Evolutionary conservation across 2,113 vertebrate species (phyloP).

Genomic region (Neodon shergylaensis): DNA sequence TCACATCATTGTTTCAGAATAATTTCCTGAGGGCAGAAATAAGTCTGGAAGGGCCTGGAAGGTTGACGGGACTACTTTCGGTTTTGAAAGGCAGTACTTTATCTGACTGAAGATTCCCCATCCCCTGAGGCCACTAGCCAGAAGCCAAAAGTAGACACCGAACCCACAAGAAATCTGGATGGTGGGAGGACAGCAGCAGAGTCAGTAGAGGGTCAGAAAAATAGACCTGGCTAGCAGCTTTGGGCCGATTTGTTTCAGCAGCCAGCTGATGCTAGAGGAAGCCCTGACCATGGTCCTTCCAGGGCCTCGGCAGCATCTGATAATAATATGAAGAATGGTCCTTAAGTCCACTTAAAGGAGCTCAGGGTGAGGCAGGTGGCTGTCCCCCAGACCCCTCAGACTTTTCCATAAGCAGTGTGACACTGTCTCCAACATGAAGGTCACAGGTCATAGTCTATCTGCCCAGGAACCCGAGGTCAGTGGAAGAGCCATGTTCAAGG

Average conservation of each 20-base stretch:
- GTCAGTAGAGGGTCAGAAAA: neutral
- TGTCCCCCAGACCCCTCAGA: no score
- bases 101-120: neutral
- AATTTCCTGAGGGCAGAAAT: neutral
- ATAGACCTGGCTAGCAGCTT: neutral
- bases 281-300: neutral
- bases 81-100: neutral
- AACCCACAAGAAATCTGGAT: neutral
- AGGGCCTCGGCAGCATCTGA: no score
- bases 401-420: no score
- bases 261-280: neutral
- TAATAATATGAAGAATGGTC: neutral
- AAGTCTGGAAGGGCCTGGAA: neutral
- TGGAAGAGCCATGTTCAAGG: neutral
- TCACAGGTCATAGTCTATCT: no score
- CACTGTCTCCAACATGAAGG: no score
- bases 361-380: neutral
- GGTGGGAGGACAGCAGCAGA: neutral
- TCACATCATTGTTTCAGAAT: neutral
- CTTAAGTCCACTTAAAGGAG: neutral
- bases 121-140: neutral
- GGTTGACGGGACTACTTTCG: fast-evolving
- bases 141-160: neutral
- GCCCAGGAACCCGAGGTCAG: no score
- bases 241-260: neutral